Base-by-base conservation (phyloP, 1,140 invertebrate species). In the Penaeus japonicus region DNA sequence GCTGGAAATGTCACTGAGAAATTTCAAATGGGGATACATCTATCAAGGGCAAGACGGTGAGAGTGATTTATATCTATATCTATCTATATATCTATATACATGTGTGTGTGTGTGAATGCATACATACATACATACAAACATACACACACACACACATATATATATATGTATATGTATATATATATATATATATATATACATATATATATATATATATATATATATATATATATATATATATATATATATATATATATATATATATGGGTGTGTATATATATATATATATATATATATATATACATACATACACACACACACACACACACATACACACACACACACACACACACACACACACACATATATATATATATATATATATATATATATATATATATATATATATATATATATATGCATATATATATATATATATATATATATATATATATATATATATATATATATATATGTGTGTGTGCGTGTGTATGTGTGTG, bases 361-460 rank as follows among this genome's bases (percentile, higher is more conserved):
- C 27, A 65, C 15, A 65, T 65, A 65, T 65, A 65, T 65, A 17
- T 65, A 65, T 65, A 15, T 65, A 65, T 65, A 65, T 65, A 65
- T 65, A 65, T 65, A 65, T 65, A 15, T 65, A 65, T 65, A 65
- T 65, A 65, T 65, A 65, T 65, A 65, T 65, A 65, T 65, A 65
- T 65, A 65, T 65, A 65, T 65, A 65, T 65, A 65, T 65, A 65
- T 65, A 65, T 65, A 65, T 65, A 65, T 65, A 65, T 65, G 27
- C 27, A 65, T 65, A 65, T 65, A 65, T 65, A 65, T 65, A 65
- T 65, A 65, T 65, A 65, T 65, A 65, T 65, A 65, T 65, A 65
- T 65, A 65, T 65, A 65, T 65, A 65, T 65, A 65, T 65, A 17
- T 65, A 65, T 65, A 17, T 65, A 65, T 4, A n/a, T n/a, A n/a